These are phyloP conservation scores for Rhorus exstirpatorius DNA, from an alignment of 2,888 invertebrate species.

Conservation along the genomic window DNA sequence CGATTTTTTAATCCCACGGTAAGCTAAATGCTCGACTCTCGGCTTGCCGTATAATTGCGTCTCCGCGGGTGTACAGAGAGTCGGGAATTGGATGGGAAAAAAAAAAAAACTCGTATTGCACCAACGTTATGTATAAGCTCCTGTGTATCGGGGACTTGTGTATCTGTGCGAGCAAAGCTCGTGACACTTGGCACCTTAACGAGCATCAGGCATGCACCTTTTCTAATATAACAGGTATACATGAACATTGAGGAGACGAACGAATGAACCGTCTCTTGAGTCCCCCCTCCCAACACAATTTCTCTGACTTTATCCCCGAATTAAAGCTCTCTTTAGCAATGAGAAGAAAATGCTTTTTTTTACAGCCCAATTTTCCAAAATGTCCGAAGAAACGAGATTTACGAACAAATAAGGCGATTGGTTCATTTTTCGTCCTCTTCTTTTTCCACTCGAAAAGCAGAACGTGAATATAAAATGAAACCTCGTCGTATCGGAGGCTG, in stretches of 20 bases:
- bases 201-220: constrained; percentile 67
- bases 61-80: constrained; percentile 39
- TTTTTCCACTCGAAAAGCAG: constrained; percentile 3
- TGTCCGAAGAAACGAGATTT: background rate
- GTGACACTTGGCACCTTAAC: constrained; percentile 68
- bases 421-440: background rate
- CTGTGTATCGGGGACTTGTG: constrained; percentile 27
- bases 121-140: constrained; percentile 16
- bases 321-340: constrained; percentile 14
- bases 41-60: constrained; percentile 64
- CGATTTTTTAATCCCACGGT: constrained; percentile 25
- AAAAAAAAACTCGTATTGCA: constrained; percentile 56
- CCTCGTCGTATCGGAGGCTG: constrained; percentile 10
- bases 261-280: constrained; percentile 64
- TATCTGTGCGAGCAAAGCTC: constrained; percentile 60
- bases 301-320: constrained; percentile 35
- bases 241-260: constrained; percentile 33
- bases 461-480: constrained; percentile 8
- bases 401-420: constrained; percentile 31
- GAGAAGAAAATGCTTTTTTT: background rate
- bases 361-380: background rate
- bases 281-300: constrained; percentile 44
- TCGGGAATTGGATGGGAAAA: constrained; percentile 51
- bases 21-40: constrained; percentile 55
- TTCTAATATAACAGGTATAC: constrained; percentile 34